Evolutionary conservation across 1,140 invertebrate species (phyloP).

Genomic region (Heliconius melpomene): DNA sequence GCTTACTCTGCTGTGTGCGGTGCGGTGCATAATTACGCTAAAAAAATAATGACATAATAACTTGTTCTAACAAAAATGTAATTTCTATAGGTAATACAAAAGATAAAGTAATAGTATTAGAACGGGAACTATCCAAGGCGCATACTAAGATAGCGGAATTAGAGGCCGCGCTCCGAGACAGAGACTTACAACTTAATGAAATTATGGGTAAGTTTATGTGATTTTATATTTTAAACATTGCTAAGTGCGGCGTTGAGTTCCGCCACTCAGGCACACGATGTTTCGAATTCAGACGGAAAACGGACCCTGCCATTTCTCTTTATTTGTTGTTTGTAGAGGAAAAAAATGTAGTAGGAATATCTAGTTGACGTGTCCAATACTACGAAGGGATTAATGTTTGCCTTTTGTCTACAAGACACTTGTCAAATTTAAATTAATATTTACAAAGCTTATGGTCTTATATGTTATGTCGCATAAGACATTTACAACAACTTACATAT

Average conservation of each 20-base stretch:
- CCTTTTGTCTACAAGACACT: neutral
- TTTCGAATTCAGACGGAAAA: no score
- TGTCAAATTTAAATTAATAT: neutral
- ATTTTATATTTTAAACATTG: no score
- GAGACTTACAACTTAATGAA: conserved; percentile 38
- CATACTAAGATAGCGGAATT: conserved; percentile 59
- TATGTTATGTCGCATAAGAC: no score
- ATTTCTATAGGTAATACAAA: conserved; percentile 59
- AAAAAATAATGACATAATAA: no score
- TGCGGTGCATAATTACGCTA: no score
- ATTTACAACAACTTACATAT: neutral
- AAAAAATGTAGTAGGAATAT: no score
- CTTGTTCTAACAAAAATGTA: neutral
- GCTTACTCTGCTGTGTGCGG: no score
- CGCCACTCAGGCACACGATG: no score
- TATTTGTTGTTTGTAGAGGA: no score
- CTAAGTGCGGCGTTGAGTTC: no score
- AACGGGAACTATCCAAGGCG: conserved; percentile 63
- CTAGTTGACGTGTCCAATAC: no score
- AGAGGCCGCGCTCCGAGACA: conserved; percentile 67
- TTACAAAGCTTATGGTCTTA: neutral
- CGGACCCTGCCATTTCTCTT: no score
- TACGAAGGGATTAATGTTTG: neutral
- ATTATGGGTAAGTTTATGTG: neutral
- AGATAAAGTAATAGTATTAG: conserved; percentile 66